Evolutionary conservation across 2,888 invertebrate genomes (phyloP), one percentile per base, ranked within the genome.

Genomic region (Drosophila mimetica): DNA sequence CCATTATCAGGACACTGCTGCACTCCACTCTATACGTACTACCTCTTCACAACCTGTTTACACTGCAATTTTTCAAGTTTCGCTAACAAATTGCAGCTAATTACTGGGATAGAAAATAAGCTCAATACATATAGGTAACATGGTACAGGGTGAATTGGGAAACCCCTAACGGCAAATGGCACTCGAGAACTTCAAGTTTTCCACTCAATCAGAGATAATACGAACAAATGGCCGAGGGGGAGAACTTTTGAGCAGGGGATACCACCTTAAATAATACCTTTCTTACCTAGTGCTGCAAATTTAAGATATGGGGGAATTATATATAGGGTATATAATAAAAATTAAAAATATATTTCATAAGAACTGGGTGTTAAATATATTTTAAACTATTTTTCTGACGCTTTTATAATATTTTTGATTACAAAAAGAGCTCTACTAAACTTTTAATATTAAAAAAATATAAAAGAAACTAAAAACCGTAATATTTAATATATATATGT

Each of bases 11-110:
- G 55, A 34, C 55, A 54, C 34, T 55, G 54, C 36, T 6, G 25
- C 25, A 25, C 7, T 25, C 25, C 7, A 1, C 3, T 7, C 25
- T 1, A 55, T 20, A 34, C n/a, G 2, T 8, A 13, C 13, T 50
- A n/a, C 80, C 73, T 73, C 81, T 77, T 82, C 67, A 80, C 57
- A 57, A 66, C 16, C 51, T 79, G 71, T 79, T 86, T 83, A 70
- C 65, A 77, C 52, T 87, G 83, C 88, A 85, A 87, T 83, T 87
- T 86, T 75, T 83, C 82, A 87, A 65, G 54, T 36, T 32, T 22
- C 61, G n/a, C 59, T 71, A 51, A 83, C 86, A 87, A 87, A 83
- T 83, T 82, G 88, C 80, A 83, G 44, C 83, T 87, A 83, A 83
- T 83, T 83, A 87, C 37, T 48, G n/a, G n/a, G n/a, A n/a, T n/a